phyloP scores from a whole-genome alignment of 1,140 invertebrate genomes.

The Hermetia illucens region DNA sequence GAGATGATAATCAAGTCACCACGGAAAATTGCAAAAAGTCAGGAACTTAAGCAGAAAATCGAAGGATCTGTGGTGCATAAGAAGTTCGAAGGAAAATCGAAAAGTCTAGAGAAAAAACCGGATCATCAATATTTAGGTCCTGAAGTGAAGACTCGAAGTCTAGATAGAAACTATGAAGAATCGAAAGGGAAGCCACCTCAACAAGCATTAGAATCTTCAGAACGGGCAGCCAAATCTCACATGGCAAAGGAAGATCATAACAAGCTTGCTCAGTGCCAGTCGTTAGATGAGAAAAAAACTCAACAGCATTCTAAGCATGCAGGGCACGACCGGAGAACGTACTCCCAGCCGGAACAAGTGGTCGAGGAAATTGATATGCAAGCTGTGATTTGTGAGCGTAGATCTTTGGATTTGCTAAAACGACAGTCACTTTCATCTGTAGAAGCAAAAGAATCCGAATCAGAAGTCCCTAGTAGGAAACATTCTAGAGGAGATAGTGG shows the following conservation, averaged over 20 bases:
- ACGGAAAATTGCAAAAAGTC: slow-evolving; percentile 41
- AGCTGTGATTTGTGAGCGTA: slow-evolving; percentile 41
- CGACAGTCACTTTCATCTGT: slow-evolving; percentile 23
- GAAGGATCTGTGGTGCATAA: slow-evolving; percentile 43
- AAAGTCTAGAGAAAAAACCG: slow-evolving; percentile 37
- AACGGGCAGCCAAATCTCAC: too few species aligned
- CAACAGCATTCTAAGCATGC: slow-evolving; percentile 5
- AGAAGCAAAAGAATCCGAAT: slow-evolving; percentile 25
- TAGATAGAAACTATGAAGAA: slow-evolving; percentile 37
- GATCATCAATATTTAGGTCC: slow-evolving; percentile 32
- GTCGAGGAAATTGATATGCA: slow-evolving; percentile 41
- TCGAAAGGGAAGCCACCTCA: too few species aligned
- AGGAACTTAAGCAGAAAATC: slow-evolving; percentile 44
- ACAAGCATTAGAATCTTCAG: too few species aligned
- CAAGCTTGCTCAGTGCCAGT: slow-evolving; percentile 9
- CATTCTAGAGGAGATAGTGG: slow-evolving; percentile 42
- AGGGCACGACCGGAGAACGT: slow-evolving; percentile 25
- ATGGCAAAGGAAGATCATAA: too few species aligned
- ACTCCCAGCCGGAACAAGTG: slow-evolving; percentile 9
- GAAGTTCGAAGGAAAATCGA: slow-evolving; percentile 36
- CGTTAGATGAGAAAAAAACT: slow-evolving; percentile 21
- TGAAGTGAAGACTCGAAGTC: slow-evolving; percentile 44
- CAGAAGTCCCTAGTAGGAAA: slow-evolving; percentile 28
- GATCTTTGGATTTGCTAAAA: slow-evolving; percentile 36
- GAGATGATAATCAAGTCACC: slow-evolving; percentile 38